phyloP scores from a whole-genome alignment of 2,888 invertebrate genomes.

The Lasioglossum morio region DNA sequence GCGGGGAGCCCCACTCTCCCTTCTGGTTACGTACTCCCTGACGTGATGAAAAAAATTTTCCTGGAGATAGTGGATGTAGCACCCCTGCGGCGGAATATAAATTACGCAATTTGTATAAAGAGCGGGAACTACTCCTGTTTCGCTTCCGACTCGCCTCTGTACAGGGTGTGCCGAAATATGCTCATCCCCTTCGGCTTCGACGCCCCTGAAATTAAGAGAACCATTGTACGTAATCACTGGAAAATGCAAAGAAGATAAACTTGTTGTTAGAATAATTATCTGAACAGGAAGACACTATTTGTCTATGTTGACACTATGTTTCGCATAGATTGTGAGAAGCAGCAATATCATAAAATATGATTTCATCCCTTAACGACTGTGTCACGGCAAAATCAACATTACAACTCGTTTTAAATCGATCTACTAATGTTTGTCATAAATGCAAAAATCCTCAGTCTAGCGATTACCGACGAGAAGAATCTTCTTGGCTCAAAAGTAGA shows the following conservation, averaged over 20 bases:
- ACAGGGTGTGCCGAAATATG: constrained; percentile 30
- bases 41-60: constrained; percentile 47
- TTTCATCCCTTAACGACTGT: too few species aligned
- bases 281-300: neutral
- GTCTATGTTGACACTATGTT: too few species aligned
- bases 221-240: neutral
- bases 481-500: too few species aligned
- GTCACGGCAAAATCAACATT: too few species aligned
- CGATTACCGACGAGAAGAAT: too few species aligned
- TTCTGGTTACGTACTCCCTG: constrained; percentile 23
- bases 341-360: too few species aligned
- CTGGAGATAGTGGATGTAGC: constrained; percentile 58
- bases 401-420: too few species aligned
- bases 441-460: too few species aligned
- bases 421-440: too few species aligned
- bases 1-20: neutral
- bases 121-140: constrained; percentile 50
- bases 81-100: constrained; percentile 67
- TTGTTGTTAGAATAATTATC: neutral
- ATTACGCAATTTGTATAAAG: constrained; percentile 75
- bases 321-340: too few species aligned
- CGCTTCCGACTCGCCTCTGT: constrained; percentile 24
- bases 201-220: neutral
- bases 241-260: neutral
- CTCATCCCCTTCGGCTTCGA: neutral